Evolutionary conservation across 2,113 vertebrate genomes (phyloP), one percentile per base, ranked within the genome.

Genomic region (Pelecanoides urinatrix): DNA sequence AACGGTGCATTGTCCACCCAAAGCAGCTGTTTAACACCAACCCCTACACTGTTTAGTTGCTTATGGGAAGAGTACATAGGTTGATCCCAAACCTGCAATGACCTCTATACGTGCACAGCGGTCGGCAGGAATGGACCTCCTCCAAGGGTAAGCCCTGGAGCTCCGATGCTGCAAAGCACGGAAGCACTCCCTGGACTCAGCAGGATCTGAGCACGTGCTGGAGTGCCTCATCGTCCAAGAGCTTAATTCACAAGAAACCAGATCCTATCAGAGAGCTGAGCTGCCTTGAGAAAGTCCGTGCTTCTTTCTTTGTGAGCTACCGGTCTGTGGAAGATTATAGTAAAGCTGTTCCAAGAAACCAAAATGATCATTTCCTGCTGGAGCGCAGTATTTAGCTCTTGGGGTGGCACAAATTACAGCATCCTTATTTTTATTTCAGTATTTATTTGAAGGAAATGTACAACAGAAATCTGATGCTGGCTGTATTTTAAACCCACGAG

Each of bases 341-440:
- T 8, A 45, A 91, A 95, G 72, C 95, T 63, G 81, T 73, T 87
- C 68, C 65, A 84, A 94, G 56, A 88, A 93, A 93, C 32, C 63
- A 67, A 94, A 89, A 84, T 25, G 89, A 94, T 95, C 50, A 36
- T 97, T 96, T 95, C 92, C 96, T 90, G 82, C 85, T 50, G 84
- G 67, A 96, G 56, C 9, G 17, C 81, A 65, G 87, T 4, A 50
- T 47, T 88, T 68, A 79, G 79, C 80, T 96, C 94, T 89, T 19
- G n/a, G 90, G 80, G 76, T 87, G 77, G 90, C 94, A 91, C 88
- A 86, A 95, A 97, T 94, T 86, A 91, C 86, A 96, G 92, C 84
- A 52, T 76, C 86, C 59, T 96, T 95, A 80, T 96, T 96, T 96
- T 92, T 94, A 92, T 86, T 95, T 94, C 45, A 49, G 88, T 71